These are phyloP conservation scores for Neopelma chrysocephalum DNA, from an alignment of 2,797 vertebrate species.

Conservation along the genomic window DNA sequence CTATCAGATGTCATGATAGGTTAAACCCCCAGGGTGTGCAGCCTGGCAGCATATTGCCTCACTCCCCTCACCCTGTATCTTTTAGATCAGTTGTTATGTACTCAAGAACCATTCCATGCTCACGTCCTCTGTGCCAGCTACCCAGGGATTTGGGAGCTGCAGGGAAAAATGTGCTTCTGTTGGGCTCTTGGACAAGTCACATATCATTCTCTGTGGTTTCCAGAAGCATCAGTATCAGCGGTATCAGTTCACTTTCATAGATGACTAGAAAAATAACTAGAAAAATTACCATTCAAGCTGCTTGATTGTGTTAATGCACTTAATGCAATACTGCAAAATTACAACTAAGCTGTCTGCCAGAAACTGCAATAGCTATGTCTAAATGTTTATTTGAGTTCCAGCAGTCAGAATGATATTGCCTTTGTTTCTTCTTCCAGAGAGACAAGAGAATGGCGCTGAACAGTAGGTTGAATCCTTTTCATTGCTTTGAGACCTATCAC, in stretches of 20 bases:
- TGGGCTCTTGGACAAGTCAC: background rate
- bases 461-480: slow-evolving; percentile 71
- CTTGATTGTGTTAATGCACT: background rate
- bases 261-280: background rate
- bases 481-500: background rate
- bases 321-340: background rate
- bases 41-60: background rate
- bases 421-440: slow-evolving; percentile 64
- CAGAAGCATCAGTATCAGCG: accelerated
- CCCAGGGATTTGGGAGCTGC: background rate
- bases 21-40: background rate
- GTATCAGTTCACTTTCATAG: background rate
- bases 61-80: background rate
- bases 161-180: background rate
- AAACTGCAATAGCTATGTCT: background rate
- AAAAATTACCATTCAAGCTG: background rate
- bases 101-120: background rate
- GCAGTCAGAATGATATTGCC: background rate
- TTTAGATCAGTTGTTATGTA: background rate
- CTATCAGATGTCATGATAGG: background rate
- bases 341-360: background rate
- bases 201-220: background rate
- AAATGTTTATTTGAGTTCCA: background rate
- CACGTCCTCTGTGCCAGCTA: background rate
- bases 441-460: slow-evolving; percentile 73